Base-by-base conservation (phyloP, 2,113 vertebrate genomes). In the Notarius lentiginosus region DNA sequence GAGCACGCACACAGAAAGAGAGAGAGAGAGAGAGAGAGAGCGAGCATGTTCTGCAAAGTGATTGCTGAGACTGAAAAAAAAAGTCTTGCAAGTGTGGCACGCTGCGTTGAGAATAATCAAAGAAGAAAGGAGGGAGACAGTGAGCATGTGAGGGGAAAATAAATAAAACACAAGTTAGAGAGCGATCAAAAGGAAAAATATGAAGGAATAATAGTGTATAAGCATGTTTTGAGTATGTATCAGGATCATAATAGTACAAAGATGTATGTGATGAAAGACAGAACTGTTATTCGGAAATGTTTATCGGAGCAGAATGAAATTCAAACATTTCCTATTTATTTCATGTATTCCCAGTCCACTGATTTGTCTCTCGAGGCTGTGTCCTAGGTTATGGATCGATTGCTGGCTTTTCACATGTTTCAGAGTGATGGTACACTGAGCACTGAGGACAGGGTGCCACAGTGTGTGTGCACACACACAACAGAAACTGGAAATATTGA, bases 251-350 rank as follows among this genome's bases (percentile, higher is more conserved):
- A 75, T 1, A 49, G 20, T 22, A 24, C 10, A 75, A 5, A 49
- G 49, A 75, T 75, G 41, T 51, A 75, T 1, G 53, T 24, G 30
- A 75, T n/a, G 18, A 47, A 61, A 76, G 7, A 20, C 30, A 79
- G 68, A 73, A 49, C 75, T 20, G 27, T 30, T 53, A 58, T 12
- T 6, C 47, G 20, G 12, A 27, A n/a, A 66, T 84, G 91, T 80
- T 91, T 90, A 92, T 79, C 92, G 87, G 88, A 88, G 90, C 90
- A 90, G 90, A 93, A 92, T 81, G 82, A 61, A 49, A 79, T 82
- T 73, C 34, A 82, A 90, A 83, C 88, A 89, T 91, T 88, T 90
- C 60, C 61, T 73, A 87, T 90, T 91, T 88, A 51, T 87, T 70
- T 85, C 70, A 81, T 91, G 91, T 72, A 92, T 51, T 88, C 86